Conservation (phyloP, 2,113 vertebrate genomes). For the Erythrocebus patas region DNA sequence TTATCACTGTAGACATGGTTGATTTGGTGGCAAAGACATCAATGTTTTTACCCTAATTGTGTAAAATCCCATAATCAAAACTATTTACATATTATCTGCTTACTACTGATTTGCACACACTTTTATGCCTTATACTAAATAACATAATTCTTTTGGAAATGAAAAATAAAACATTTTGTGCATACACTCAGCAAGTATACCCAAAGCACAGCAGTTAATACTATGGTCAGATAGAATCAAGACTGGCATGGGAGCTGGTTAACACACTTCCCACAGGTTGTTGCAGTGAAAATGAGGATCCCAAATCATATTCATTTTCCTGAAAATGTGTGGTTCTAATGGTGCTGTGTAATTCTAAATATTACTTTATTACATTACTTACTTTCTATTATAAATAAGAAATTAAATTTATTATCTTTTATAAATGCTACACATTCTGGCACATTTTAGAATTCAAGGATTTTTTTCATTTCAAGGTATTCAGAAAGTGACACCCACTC, state of each 20-base stretch:
- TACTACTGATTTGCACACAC: background rate
- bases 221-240: background rate
- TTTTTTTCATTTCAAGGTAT: background rate
- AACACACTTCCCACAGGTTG: background rate
- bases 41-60: background rate
- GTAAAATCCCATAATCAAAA: background rate
- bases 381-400: background rate
- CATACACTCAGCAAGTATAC: background rate
- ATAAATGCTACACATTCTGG: background rate
- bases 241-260: background rate
- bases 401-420: background rate
- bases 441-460: background rate
- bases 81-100: background rate
- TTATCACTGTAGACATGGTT: background rate
- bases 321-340: background rate
- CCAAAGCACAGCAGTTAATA: background rate
- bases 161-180: background rate
- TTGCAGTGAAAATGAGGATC: fast-evolving
- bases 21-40: background rate
- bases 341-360: background rate
- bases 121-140: background rate
- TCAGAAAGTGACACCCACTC: background rate
- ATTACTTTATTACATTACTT: background rate
- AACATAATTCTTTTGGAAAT: background rate
- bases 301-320: background rate